These are phyloP conservation scores for Baryphthengus martii DNA, from an alignment of 2,113 vertebrate genomes.

Conservation along the genomic window DNA sequence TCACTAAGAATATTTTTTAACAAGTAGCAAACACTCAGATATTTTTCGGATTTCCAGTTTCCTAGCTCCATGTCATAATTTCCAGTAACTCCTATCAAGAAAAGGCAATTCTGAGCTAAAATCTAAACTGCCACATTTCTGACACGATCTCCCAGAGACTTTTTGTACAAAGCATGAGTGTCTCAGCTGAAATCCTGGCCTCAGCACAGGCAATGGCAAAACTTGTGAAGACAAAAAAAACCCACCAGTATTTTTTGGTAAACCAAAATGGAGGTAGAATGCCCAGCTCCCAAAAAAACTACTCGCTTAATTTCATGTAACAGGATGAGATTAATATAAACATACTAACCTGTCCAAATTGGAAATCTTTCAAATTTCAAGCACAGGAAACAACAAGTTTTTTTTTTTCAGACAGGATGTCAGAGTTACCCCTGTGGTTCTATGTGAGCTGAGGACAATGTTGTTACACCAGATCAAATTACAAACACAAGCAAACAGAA, in stretches of 20 bases:
- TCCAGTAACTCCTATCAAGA: not conserved
- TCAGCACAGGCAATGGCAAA: not conserved
- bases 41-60: not conserved
- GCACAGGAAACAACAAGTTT: slow-evolving; percentile 59
- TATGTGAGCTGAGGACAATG: slow-evolving; percentile 62
- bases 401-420: slow-evolving; percentile 43
- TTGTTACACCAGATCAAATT: slow-evolving; percentile 24
- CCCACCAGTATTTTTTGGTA: not conserved
- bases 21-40: not conserved
- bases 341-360: slow-evolving; percentile 44
- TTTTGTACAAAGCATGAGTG: not conserved
- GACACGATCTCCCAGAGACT: not conserved
- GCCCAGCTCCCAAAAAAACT: not conserved
- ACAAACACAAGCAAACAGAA: slow-evolving; percentile 61
- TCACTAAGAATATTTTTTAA: not conserved
- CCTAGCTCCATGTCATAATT: not conserved
- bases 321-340: slow-evolving; percentile 61
- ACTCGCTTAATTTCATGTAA: slow-evolving; percentile 2
- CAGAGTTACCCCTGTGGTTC: slow-evolving; percentile 25
- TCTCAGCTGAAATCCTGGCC: not conserved
- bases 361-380: slow-evolving; percentile 56
- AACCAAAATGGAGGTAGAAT: not conserved
- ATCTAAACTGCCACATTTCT: not conserved
- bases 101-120: not conserved
- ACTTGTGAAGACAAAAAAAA: not conserved